These are phyloP conservation scores for Cyphomyrus plagiostoma DNA, from an alignment of 2,113 vertebrate species.

Conservation along the genomic window DNA sequence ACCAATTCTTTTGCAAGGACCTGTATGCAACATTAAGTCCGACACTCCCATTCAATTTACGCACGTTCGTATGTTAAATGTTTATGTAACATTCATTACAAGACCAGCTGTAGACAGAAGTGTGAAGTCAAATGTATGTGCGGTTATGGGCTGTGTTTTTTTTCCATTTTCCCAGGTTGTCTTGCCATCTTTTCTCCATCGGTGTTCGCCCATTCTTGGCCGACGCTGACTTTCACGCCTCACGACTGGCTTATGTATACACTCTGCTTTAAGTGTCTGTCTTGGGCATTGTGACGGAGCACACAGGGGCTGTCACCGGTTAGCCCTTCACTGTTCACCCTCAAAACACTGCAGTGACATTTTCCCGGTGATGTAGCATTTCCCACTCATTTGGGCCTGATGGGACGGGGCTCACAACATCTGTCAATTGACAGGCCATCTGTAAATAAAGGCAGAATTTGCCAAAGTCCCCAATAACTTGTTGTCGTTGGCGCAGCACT, in stretches of 20 bases:
- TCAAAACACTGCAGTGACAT: background rate
- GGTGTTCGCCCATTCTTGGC: background rate
- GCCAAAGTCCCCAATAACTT: background rate
- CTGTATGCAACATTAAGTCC: background rate
- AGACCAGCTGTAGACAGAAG: background rate
- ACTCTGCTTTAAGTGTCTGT: background rate
- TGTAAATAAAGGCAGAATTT: background rate
- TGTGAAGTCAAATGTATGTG: constrained; percentile 1
- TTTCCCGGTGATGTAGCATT: background rate
- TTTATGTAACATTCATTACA: background rate
- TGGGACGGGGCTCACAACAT: background rate
- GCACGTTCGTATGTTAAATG: background rate
- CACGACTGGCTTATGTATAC: constrained; percentile 4
- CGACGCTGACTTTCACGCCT: background rate
- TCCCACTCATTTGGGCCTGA: background rate
- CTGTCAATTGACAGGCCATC: background rate
- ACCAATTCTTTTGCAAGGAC: background rate
- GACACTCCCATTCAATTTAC: background rate
- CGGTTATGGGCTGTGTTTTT: background rate
- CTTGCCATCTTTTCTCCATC: background rate
- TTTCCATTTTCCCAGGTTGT: background rate
- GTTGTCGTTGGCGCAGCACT: background rate
- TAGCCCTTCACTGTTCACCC: background rate
- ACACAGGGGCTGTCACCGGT: too few species aligned
- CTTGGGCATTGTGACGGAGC: background rate